phyloP scores from a whole-genome alignment of 2,888 invertebrate species.

The Sesia bembeciformis region DNA sequence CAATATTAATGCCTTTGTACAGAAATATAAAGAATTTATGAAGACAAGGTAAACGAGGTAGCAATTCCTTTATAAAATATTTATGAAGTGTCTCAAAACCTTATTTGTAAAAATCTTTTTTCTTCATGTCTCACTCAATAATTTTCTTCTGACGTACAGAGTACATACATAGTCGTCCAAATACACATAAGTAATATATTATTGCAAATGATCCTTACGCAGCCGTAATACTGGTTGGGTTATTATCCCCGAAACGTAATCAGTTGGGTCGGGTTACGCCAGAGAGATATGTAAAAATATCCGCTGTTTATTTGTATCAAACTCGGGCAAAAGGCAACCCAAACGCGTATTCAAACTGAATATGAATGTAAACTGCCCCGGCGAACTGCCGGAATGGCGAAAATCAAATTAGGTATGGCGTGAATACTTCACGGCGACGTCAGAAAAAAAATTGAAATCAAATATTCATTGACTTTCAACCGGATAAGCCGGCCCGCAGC shows the following conservation, averaged over 20 bases:
- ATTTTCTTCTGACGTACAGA: too few species aligned
- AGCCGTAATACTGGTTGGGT: constrained; percentile 23
- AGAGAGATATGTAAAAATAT: constrained; percentile 70
- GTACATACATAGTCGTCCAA: too few species aligned
- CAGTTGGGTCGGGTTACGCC: constrained; percentile 68
- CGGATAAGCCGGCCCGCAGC: constrained; percentile 72
- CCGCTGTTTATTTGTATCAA: constrained; percentile 73
- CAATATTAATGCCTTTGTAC: too few species aligned
- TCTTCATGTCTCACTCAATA: too few species aligned
- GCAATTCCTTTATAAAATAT: too few species aligned
- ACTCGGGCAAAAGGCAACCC: constrained; percentile 66
- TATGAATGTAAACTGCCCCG: constrained; percentile 73
- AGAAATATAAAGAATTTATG: too few species aligned
- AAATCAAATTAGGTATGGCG: constrained; percentile 75
- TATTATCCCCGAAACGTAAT: constrained; percentile 67
- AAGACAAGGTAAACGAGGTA: too few species aligned
- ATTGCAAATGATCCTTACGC: constrained; percentile 46
- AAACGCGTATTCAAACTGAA: constrained; percentile 71
- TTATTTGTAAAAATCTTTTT: too few species aligned
- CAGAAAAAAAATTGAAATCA: constrained; percentile 73
- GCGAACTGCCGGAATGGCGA: constrained; percentile 69
- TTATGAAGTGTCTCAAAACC: too few species aligned
- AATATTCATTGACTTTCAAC: constrained; percentile 74
- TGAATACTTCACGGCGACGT: constrained; percentile 73
- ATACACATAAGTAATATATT: constrained; percentile 28